These are phyloP conservation scores for Drosophila seguyi DNA, from an alignment of 1,140 invertebrate genomes.

Conservation along the genomic window DNA sequence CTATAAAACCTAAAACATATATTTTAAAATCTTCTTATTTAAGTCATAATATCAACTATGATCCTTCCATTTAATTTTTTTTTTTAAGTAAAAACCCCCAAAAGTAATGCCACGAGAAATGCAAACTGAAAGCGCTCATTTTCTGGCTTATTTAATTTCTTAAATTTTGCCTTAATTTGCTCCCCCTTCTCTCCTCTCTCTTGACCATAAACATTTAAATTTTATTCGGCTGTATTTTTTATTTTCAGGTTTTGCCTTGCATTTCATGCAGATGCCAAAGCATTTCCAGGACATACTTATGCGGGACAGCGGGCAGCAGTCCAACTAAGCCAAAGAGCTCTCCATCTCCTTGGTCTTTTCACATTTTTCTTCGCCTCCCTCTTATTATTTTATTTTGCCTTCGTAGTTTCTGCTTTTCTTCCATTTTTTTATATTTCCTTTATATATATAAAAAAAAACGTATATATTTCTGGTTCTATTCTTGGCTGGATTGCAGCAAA, in stretches of 20 bases:
- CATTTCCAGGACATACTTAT: conserved; percentile 51
- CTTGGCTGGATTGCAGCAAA: conserved; percentile 52
- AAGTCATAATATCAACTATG: no score
- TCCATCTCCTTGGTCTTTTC: conserved; percentile 17
- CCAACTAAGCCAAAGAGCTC: conserved; percentile 58
- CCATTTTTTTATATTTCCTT: not conserved
- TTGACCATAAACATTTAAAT: conserved; percentile 33
- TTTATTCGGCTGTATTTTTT: conserved; percentile 22
- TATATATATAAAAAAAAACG: no score
- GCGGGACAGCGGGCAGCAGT: conserved; percentile 41
- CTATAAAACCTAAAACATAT: no score
- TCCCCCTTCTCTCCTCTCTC: not conserved
- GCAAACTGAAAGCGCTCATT: not conserved
- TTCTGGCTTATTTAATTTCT: conserved; percentile 16
- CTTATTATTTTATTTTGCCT: conserved; percentile 1
- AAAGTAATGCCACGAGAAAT: not conserved
- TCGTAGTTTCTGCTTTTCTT: not conserved
- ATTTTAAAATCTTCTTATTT: not conserved
- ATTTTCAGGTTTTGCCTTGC: not conserved
- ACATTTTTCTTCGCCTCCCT: conserved; percentile 4
- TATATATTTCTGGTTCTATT: conserved; percentile 9
- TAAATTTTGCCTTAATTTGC: conserved; percentile 2
- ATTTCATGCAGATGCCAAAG: conserved; percentile 41
- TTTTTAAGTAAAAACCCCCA: no score
- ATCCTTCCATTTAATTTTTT: not conserved